Conservation (phyloP, 2,797 vertebrate species). For the Oreochromis mossambicus region DNA sequence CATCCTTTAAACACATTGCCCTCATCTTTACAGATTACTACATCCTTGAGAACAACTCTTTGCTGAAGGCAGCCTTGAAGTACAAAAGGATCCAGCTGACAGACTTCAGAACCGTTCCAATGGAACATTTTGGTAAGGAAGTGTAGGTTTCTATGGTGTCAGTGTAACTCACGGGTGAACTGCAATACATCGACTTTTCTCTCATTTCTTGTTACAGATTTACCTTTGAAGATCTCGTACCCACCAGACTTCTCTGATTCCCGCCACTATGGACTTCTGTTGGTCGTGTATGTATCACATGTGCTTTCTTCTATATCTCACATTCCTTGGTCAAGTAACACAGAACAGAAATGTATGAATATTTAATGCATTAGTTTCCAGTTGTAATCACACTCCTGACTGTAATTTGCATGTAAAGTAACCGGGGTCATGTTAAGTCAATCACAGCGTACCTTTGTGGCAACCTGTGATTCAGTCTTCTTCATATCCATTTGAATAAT, state of each 20-base stretch:
- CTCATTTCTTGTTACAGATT: conserved; percentile 51
- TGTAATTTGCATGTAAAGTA: neutral
- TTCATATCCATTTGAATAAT: neutral
- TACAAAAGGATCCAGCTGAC: conserved; percentile 72
- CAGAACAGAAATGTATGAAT: neutral
- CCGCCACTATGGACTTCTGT: conserved; percentile 73
- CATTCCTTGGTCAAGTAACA: neutral
- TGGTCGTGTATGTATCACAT: conserved; percentile 72
- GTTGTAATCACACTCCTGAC: neutral
- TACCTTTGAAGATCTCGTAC: conserved; percentile 76
- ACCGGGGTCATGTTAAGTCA: neutral
- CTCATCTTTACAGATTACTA: conserved; percentile 68
- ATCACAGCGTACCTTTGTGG: neutral
- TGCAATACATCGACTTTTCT: neutral
- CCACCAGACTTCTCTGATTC: conserved; percentile 79
- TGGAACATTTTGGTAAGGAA: conserved; percentile 76
- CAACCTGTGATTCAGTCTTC: neutral
- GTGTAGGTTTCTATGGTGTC: neutral
- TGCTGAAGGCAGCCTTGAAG: conserved; percentile 70
- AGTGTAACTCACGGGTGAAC: neutral
- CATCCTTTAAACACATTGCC: neutral
- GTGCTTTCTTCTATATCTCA: neutral
- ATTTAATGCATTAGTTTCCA: neutral
- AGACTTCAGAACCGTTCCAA: conserved; percentile 65
- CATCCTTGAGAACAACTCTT: conserved; percentile 76